These are phyloP conservation scores for Callionymus lyra DNA, from an alignment of 2,113 vertebrate species.

Conservation along the genomic window DNA sequence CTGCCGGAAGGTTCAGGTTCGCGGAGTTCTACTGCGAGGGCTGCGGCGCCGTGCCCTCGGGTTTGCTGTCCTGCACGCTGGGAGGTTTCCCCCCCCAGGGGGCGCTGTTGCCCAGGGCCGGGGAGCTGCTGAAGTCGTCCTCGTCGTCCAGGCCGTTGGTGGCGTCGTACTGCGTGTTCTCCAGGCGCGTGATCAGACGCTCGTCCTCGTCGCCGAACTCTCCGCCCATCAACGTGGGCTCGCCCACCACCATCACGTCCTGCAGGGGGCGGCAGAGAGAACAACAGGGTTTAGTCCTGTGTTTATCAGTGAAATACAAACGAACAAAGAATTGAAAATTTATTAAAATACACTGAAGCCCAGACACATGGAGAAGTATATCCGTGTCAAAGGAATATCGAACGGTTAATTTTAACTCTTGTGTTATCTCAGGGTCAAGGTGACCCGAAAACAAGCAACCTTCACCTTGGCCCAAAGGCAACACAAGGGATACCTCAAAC, in stretches of 20 bases:
- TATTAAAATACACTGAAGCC: too few species aligned
- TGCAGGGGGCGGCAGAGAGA: conserved; percentile 46
- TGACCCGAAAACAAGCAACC: too few species aligned
- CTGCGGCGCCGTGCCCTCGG: conserved; percentile 90
- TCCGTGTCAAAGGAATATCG: too few species aligned
- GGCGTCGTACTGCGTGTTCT: conserved; percentile 98
- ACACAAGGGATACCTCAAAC: too few species aligned
- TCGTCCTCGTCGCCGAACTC: conserved; percentile 98
- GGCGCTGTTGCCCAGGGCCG: conserved; percentile 88
- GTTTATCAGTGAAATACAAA: too few species aligned
- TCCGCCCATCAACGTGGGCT: conserved; percentile 97
- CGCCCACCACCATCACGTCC: conserved; percentile 99
- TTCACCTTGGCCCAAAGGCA: too few species aligned
- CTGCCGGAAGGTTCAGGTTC: conserved; percentile 13
- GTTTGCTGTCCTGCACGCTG: conserved; percentile 83
- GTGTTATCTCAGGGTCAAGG: too few species aligned
- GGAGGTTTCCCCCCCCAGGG: conserved; percentile 93
- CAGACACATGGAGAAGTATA: too few species aligned
- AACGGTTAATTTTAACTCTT: too few species aligned
- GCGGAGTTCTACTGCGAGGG: conserved; percentile 77
- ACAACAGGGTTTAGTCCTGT: not conserved
- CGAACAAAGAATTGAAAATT: too few species aligned
- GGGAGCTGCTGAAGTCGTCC: conserved; percentile 95
- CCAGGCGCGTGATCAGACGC: conserved; percentile 98
- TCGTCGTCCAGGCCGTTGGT: conserved; percentile 98